phyloP scores from a whole-genome alignment of 2,888 invertebrate species.

The Pegoplata infirma region DNA sequence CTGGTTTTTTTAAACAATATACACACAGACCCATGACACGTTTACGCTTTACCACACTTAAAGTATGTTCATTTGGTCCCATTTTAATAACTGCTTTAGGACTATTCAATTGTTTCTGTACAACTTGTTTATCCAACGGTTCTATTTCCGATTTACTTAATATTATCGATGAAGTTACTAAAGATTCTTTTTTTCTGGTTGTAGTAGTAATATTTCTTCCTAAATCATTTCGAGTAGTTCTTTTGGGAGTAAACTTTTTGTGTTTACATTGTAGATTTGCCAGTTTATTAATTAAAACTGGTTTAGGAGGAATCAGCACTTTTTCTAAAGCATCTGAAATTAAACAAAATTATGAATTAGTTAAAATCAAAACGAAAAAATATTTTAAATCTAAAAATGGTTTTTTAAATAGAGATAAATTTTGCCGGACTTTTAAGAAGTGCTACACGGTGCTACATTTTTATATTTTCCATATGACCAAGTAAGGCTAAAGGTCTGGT shows the following conservation, averaged over 20 bases:
- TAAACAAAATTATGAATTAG: slow-evolving; percentile 28
- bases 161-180: slow-evolving; percentile 20
- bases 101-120: slow-evolving; percentile 61
- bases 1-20: slow-evolving; percentile 71
- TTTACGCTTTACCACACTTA: slow-evolving; percentile 72
- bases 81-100: slow-evolving; percentile 72
- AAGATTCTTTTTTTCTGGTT: neutral
- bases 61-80: slow-evolving; percentile 71
- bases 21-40: slow-evolving; percentile 76
- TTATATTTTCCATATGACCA: too few species aligned
- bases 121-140: slow-evolving; percentile 31
- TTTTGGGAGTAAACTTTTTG: neutral
- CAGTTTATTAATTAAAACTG: slow-evolving; percentile 38
- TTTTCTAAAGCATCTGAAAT: slow-evolving; percentile 5
- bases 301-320: neutral
- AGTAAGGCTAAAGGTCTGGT: too few species aligned
- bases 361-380: neutral
- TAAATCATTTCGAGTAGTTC: neutral
- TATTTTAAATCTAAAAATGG: too few species aligned
- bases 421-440: neutral
- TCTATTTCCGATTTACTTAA: slow-evolving; percentile 20
- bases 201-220: neutral
- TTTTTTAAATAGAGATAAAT: too few species aligned
- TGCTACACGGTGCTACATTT: too few species aligned
- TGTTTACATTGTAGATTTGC: neutral